Conservation (phyloP, 2,113 vertebrate species). For the Gymnorhina tibicen region DNA sequence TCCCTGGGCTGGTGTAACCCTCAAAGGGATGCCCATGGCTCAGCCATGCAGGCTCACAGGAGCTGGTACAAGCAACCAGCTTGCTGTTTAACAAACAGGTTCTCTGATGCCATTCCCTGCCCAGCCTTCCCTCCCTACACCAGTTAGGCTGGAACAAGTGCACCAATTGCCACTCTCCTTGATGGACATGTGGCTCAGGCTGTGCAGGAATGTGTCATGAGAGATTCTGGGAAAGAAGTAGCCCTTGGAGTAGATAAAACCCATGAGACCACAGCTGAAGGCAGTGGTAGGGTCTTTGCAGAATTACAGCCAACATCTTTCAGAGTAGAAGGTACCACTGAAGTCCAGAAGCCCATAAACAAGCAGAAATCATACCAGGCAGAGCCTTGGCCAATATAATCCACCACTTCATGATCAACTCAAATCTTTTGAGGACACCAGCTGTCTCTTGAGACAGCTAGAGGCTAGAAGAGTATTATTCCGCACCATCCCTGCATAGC, state of each 20-base stretch:
- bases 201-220: rapidly evolving
- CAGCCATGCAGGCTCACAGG: rapidly evolving
- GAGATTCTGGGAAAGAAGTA: background rate
- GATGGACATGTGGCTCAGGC: background rate
- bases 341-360: background rate
- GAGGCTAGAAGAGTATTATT: background rate
- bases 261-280: background rate
- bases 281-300: background rate
- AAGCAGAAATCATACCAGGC: background rate
- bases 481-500: background rate
- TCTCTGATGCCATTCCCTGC: background rate
- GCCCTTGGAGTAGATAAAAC: background rate
- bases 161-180: rapidly evolving
- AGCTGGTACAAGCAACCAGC: background rate
- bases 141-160: background rate
- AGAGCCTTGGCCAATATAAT: background rate
- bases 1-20: background rate
- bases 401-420: background rate
- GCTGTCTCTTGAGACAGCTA: background rate
- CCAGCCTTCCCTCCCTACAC: background rate
- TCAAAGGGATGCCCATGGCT: rapidly evolving
- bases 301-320: background rate
- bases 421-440: background rate
- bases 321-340: background rate
- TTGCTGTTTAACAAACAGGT: background rate